Evolutionary conservation across 2,113 vertebrate species (phyloP), one percentile per base, ranked within the genome.

Genomic region (Rhinoderma darwinii): DNA sequence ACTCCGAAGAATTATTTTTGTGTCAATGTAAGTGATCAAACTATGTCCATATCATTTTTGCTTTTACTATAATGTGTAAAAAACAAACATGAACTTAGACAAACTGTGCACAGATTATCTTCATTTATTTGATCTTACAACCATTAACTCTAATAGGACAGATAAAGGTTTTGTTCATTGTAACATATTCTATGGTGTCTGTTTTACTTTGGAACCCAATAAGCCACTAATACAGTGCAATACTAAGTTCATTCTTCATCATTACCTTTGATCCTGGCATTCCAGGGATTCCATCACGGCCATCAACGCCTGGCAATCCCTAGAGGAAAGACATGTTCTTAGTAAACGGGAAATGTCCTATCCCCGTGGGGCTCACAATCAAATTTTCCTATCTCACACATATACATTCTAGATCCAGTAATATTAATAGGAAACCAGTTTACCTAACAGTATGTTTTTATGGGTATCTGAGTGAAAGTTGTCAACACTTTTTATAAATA

Each of bases 201-300:
- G 15, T 27, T 9, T 77, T 37, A 20, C 32, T 18, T 51, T 51
- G 18, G 20, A 17, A 20, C 44, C 10, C 51, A 51, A 63, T 14
- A 2, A 27, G 1, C 1, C 2, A 35, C 15, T 68, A 35, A 35
- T 35, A 35, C 37, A n/a, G n/a, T n/a, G n/a, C n/a, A 0, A 72
- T 25, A 39, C 15, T 70, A 18, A 39, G 37, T 66, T 44, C 41
- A 66, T 82, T 63, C 56, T 43, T 66, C n/a, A 43, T 44, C n/a
- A 30, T 74, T 95, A 99, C 98, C 96, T 99, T 99, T 92, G 92
- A 76, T 90, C 97, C 98, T 0, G 97, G 98, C 95, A 99, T 96
- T 89, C 97, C 98, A 90, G 97, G 98, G 77, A 99, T 99, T 84
- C 98, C 98, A 59, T 97, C 97, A 51, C 95, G 96, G 3, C 96